Evolutionary conservation across 37 sponge, comb jelly and placozoan genomes (phyloP).

Genomic region (Haliclona indistincta): DNA sequence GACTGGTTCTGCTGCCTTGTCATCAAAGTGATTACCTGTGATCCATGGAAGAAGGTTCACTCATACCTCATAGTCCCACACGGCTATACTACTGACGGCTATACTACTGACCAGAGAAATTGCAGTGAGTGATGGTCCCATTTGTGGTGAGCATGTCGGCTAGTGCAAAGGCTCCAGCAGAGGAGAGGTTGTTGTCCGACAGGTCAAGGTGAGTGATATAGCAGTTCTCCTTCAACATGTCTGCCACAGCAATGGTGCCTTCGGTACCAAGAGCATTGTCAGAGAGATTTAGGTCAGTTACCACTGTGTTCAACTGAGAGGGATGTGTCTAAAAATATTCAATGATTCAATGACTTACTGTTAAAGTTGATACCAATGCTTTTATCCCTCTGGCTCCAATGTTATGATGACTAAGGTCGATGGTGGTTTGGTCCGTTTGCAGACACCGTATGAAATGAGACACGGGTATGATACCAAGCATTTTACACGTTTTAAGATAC

Average conservation of each 20-base stretch:
- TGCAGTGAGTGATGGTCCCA: constrained; percentile 59
- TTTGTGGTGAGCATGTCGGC: constrained; percentile 60
- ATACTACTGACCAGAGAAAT: constrained; percentile 63
- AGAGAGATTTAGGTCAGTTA: constrained; percentile 80
- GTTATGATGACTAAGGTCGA: constrained; percentile 87
- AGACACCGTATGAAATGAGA: constrained; percentile 73
- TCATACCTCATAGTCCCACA: too few species aligned
- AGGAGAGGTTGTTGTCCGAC: constrained; percentile 76
- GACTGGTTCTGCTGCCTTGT: constrained; percentile 84
- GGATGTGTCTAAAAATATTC: neutral
- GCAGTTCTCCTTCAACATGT: constrained; percentile 97
- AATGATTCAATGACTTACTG: constrained; percentile 44
- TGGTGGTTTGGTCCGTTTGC: constrained; percentile 36
- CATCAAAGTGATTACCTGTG: constrained; percentile 76
- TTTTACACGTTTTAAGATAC: constrained; percentile 80
- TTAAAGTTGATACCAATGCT: constrained; percentile 84
- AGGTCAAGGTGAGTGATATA: constrained; percentile 88
- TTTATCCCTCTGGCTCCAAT: constrained; percentile 94
- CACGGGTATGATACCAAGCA: constrained; percentile 87
- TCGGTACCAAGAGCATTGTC: constrained; percentile 92
- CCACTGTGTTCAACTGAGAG: constrained; percentile 82
- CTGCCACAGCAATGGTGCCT: constrained; percentile 79
- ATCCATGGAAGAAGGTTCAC: constrained; percentile 8
- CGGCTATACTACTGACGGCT: too few species aligned
- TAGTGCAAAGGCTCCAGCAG: constrained; percentile 69